These are phyloP conservation scores for Eledona agricola DNA, from an alignment of 2,888 invertebrate genomes.

Conservation along the genomic window DNA sequence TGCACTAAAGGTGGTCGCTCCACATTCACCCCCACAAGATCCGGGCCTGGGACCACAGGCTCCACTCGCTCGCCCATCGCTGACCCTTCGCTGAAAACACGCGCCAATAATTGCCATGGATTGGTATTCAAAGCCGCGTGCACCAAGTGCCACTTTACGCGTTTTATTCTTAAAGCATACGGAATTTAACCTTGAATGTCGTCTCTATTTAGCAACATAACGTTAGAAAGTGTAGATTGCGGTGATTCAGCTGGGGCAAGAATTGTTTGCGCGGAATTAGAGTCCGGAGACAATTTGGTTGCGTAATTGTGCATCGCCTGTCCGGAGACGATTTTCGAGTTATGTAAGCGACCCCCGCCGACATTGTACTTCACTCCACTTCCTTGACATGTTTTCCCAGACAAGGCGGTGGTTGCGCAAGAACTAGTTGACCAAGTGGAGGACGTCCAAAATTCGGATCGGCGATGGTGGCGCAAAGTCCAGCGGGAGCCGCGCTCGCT, in stretches of 20 bases:
- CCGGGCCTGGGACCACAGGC: constrained; percentile 57
- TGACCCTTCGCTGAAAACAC: constrained; percentile 60
- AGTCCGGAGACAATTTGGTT: too few relatives aligned
- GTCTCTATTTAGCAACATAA: constrained; percentile 39
- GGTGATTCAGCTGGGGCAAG: constrained; percentile 6
- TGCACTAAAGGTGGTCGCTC: constrained; percentile 58
- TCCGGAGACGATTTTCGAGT: too few relatives aligned
- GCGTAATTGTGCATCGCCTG: too few relatives aligned
- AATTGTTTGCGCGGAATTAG: too few relatives aligned
- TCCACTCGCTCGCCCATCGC: constrained; percentile 60
- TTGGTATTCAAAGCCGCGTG: constrained; percentile 20
- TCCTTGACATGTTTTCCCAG: constrained; percentile 32
- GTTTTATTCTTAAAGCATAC: constrained; percentile 42
- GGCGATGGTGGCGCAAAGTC: too few relatives aligned
- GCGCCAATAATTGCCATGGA: not conserved
- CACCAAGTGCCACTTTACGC: constrained; percentile 11
- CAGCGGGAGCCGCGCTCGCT: too few relatives aligned
- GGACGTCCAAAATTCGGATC: constrained; percentile 23
- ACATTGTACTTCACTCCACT: constrained; percentile 30
- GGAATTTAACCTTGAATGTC: constrained; percentile 43
- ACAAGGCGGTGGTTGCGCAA: constrained; percentile 25
- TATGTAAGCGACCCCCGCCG: too few relatives aligned
- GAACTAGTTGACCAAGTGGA: constrained; percentile 17
- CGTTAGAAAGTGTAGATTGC: constrained; percentile 41
- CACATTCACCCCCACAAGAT: constrained; percentile 59